Evolutionary conservation across 2,797 vertebrate species (phyloP).

Genomic region (Crocodylus rhombifer): DNA sequence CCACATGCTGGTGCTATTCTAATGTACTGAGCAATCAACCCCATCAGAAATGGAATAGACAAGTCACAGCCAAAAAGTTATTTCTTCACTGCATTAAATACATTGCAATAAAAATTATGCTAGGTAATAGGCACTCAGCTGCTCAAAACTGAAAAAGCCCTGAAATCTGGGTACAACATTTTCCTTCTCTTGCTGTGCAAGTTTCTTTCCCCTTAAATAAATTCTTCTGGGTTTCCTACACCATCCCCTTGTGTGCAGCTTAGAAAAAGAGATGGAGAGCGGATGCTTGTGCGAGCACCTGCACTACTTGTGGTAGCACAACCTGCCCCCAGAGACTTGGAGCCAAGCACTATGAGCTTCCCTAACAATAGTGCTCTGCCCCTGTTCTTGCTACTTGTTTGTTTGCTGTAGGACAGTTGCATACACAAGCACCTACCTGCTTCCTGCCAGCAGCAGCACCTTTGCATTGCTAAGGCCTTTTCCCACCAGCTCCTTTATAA

Average conservation of each 20-base stretch:
- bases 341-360: not conserved
- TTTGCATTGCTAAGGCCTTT: slow-evolving; percentile 94
- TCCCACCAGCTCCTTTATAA: slow-evolving; percentile 91
- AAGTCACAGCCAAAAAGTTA: not conserved
- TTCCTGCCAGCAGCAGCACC: slow-evolving; percentile 94
- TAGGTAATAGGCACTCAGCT: not conserved
- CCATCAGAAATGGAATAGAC: not conserved
- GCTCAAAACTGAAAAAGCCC: not conserved
- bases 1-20: not conserved
- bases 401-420: not conserved
- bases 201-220: not conserved
- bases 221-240: rapidly evolving
- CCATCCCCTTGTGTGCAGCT: not conserved
- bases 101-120: not conserved
- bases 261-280: not conserved
- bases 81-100: not conserved
- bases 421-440: slow-evolving; percentile 84
- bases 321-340: not conserved
- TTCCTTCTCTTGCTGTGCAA: not conserved
- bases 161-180: not conserved
- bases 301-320: not conserved
- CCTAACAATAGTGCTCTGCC: not conserved
- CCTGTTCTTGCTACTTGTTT: not conserved
- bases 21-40: rapidly evolving
- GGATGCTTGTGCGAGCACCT: not conserved